Conservation (phyloP, 2,113 vertebrate genomes). For the Parus major region DNA sequence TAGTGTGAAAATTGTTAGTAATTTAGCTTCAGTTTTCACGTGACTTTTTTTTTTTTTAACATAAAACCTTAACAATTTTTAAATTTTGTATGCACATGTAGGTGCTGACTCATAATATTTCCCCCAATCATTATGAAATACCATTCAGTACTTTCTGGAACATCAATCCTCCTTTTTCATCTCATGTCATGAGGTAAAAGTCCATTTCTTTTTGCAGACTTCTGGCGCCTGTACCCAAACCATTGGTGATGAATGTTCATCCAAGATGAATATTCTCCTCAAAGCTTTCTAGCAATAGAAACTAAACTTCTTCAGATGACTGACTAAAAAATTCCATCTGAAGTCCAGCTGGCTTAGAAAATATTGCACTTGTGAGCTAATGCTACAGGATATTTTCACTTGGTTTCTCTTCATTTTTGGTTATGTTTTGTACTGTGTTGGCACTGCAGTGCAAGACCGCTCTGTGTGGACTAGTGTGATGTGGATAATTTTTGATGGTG, state of each 20-base stretch:
- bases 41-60: not conserved
- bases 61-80: not conserved
- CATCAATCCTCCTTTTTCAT: not conserved
- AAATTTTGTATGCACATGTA: not conserved
- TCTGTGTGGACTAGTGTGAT: rapidly evolving
- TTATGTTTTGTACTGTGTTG: not conserved
- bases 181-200: not conserved
- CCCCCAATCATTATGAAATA: not conserved
- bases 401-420: not conserved
- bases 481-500: not conserved
- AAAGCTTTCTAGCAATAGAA: not conserved
- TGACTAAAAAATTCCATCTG: not conserved
- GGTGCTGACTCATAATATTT: not conserved
- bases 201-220: not conserved
- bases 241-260: not conserved
- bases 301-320: not conserved
- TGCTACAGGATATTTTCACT: not conserved
- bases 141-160: not conserved
- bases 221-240: not conserved
- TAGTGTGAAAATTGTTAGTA: not conserved
- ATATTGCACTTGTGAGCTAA: not conserved
- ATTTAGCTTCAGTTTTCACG: not conserved
- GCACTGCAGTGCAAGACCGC: rapidly evolving
- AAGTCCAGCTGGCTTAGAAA: not conserved
- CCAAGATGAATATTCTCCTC: not conserved